Percentiles rank a stretch among this genome's conserved stretches.
Evolutionary conservation across 2,113 vertebrate species (phyloP).

Genomic region (Oryzias woworae): DNA sequence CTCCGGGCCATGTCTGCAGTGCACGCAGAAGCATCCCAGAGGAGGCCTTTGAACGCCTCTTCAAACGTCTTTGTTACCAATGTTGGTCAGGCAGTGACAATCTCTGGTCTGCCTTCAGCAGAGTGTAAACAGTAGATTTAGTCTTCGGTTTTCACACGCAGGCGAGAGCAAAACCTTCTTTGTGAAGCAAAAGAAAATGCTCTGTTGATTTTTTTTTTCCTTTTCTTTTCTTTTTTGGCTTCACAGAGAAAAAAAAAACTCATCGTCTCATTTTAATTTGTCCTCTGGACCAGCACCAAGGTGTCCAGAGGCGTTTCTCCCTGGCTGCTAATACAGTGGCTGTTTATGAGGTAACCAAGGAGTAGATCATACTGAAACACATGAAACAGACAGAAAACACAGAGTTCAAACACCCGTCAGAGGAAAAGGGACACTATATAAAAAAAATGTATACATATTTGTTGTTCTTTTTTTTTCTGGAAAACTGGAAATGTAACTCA

Average conservation of each 20-base stretch:
- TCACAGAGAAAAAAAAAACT: conserved; percentile 19
- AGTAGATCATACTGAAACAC: conserved; percentile 81
- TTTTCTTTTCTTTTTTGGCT: conserved; percentile 21
- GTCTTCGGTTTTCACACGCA: conserved; percentile 55
- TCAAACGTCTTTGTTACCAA: conserved; percentile 53
- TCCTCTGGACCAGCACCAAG: conserved; percentile 26
- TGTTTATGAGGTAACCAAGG: conserved; percentile 80
- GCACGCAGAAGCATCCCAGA: conserved; percentile 32
- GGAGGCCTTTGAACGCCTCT: conserved; percentile 24
- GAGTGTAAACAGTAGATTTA: conserved; percentile 62
- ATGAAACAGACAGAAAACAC: conserved; percentile 53
- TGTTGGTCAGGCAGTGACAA: conserved; percentile 68
- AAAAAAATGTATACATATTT: no score
- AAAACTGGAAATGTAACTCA: no score
- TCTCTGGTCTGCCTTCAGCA: conserved; percentile 46
- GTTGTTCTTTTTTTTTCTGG: no score
- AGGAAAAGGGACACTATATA: neutral
- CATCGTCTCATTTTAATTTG: conserved; percentile 8
- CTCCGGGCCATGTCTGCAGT: conserved; percentile 23
- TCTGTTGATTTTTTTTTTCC: conserved; percentile 1
- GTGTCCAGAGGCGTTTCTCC: conserved; percentile 36
- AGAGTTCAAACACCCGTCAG: conserved; percentile 18
- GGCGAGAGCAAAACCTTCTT: conserved; percentile 13
- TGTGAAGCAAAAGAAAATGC: conserved; percentile 15
- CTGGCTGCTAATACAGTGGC: conserved; percentile 45